phyloP scores from a whole-genome alignment of 64 coral and sea anemone genomes.

The Stylophora pistillata region DNA sequence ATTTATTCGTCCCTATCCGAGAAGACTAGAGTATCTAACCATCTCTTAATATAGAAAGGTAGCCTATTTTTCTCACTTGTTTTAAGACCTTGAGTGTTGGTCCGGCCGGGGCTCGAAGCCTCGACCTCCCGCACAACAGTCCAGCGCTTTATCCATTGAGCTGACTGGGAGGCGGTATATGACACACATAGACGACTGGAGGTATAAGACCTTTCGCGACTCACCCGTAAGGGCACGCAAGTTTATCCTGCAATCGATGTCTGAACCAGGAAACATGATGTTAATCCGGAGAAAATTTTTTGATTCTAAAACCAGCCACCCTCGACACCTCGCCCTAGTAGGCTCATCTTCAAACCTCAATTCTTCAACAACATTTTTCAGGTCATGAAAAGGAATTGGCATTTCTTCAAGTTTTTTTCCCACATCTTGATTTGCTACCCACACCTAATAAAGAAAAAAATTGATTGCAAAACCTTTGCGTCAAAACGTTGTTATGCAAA shows the following conservation, averaged over 20 bases:
- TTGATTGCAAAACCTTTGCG: background rate
- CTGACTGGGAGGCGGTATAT: too few relatives aligned
- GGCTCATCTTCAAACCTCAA: slow-evolving; percentile 21
- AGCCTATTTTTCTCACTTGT: too few relatives aligned
- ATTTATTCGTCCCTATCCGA: too few relatives aligned
- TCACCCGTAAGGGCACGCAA: slow-evolving; percentile 5
- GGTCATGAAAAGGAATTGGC: slow-evolving; percentile 20
- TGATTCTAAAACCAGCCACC: slow-evolving; percentile 33
- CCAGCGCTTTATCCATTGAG: too few relatives aligned
- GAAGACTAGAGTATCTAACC: too few relatives aligned
- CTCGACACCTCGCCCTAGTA: slow-evolving; percentile 18
- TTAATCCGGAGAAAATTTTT: slow-evolving; percentile 12
- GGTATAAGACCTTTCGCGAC: too few relatives aligned
- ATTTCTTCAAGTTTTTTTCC: slow-evolving; percentile 24
- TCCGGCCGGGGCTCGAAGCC: too few relatives aligned
- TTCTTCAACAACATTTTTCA: slow-evolving; percentile 29
- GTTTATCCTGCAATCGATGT: slow-evolving; percentile 19
- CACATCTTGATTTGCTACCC: slow-evolving; percentile 1
- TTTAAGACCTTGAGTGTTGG: too few relatives aligned
- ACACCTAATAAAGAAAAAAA: background rate
- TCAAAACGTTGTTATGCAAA: background rate
- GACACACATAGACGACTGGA: too few relatives aligned
- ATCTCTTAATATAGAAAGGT: too few relatives aligned
- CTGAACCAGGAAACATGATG: slow-evolving; percentile 26
- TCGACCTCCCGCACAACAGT: too few relatives aligned